Conservation (phyloP, 2,797 vertebrate species). For the Siniperca undulata region DNA sequence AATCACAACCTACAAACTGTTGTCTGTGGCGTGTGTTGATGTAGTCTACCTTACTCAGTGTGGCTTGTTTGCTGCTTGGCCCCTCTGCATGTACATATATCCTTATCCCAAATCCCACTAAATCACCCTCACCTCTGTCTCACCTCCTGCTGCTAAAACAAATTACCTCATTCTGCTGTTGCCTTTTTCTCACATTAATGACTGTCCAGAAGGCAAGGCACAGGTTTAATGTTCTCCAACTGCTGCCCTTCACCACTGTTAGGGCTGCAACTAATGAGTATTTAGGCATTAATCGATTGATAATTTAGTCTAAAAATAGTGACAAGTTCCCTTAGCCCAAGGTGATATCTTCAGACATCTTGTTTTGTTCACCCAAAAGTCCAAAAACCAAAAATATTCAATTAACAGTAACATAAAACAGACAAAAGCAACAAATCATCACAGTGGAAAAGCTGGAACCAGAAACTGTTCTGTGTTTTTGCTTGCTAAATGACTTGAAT, state of each 20-base stretch:
- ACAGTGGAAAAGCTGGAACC: neutral
- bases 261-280: neutral
- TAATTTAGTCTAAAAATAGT: neutral
- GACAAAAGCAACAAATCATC: neutral
- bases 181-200: conserved; percentile 74
- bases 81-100: conserved; percentile 48
- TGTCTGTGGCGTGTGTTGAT: neutral
- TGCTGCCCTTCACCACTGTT: conserved; percentile 3
- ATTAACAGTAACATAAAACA: neutral
- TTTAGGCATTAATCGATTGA: neutral
- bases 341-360: neutral
- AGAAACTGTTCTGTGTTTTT: neutral
- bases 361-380: neutral
- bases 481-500: neutral
- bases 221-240: neutral
- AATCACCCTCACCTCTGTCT: conserved; percentile 71
- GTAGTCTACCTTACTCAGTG: neutral
- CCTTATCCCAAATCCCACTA: conserved; percentile 60
- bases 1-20: neutral
- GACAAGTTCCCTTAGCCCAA: neutral
- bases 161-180: conserved; percentile 61
- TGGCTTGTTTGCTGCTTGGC: conserved; percentile 23
- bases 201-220: conserved; percentile 31
- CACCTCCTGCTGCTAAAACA: conserved; percentile 65
- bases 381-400: neutral